phyloP scores from a whole-genome alignment of 2,797 vertebrate species.

The Sorex maritimensis region DNA sequence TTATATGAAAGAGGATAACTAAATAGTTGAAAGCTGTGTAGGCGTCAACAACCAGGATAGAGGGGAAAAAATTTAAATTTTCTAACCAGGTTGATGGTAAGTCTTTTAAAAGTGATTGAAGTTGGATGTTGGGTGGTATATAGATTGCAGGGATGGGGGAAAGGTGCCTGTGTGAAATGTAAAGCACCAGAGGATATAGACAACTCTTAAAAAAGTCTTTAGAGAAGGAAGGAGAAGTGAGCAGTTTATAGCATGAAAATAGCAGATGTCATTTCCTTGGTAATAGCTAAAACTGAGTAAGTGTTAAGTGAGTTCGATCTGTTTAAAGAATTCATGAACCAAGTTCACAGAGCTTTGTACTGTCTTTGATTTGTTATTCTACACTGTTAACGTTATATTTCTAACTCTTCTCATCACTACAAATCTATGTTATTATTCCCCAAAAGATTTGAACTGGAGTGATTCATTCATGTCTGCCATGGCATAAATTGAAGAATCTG shows the following conservation, averaged over 20 bases:
- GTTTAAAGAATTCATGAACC: constrained; percentile 73
- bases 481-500: constrained; percentile 54
- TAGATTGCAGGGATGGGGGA: not conserved
- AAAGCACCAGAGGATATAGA: not conserved
- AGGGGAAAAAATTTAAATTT: constrained; percentile 2
- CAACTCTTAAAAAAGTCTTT: not conserved
- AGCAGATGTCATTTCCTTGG: constrained; percentile 60
- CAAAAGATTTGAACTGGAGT: constrained; percentile 78
- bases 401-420: constrained; percentile 70
- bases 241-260: constrained; percentile 43
- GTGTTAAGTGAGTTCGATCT: constrained; percentile 76
- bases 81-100: not conserved
- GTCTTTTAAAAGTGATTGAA: constrained; percentile 38
- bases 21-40: not conserved
- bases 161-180: constrained; percentile 10
- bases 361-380: constrained; percentile 78
- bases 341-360: constrained; percentile 75
- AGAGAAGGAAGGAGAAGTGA: constrained; percentile 30
- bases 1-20: not conserved
- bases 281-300: constrained; percentile 58
- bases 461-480: constrained; percentile 72
- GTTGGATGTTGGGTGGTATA: not conserved
- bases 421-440: constrained; percentile 74
- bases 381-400: constrained; percentile 56
- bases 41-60: constrained; percentile 27